Conservation (phyloP, 2,113 vertebrate species). For the Genyomyrus donnyi region DNA sequence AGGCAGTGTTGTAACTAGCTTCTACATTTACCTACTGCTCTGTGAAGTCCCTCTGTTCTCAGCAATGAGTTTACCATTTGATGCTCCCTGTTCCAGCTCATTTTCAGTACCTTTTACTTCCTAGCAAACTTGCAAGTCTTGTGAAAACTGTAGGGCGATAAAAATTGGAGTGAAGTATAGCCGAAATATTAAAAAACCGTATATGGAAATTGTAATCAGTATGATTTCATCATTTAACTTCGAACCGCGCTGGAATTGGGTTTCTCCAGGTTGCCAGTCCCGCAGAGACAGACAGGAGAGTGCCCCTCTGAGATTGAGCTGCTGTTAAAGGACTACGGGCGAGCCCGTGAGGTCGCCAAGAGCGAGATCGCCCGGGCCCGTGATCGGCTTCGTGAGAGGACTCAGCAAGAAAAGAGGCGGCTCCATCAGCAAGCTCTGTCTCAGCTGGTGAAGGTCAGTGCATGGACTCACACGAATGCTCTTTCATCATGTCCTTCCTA, state of each 20-base stretch:
- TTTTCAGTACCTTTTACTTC: not conserved
- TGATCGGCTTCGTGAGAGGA: conserved; percentile 72
- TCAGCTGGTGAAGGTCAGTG: conserved; percentile 66
- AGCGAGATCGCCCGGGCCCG: conserved; percentile 79
- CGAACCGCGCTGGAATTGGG: not conserved
- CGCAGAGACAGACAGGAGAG: conserved; percentile 45
- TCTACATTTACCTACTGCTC: not conserved
- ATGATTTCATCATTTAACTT: not conserved
- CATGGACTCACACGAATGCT: not conserved
- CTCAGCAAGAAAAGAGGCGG: conserved; percentile 77
- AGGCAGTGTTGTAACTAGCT: not conserved
- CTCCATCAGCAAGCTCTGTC: conserved; percentile 70
- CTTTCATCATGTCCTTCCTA: not conserved
- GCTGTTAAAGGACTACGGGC: conserved; percentile 75
- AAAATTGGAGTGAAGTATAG: not conserved
- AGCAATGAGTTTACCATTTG: not conserved
- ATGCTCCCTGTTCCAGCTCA: not conserved
- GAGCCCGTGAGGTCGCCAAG: conserved; percentile 79
- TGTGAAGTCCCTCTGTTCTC: not conserved
- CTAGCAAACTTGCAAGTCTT: not conserved
- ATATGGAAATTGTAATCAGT: not conserved
- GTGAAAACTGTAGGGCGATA: not conserved
- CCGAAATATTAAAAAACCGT: not conserved
- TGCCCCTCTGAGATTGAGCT: conserved; percentile 76
- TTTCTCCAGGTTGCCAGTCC: conserved; percentile 57